Conservation (phyloP, 2,797 vertebrate species). For the Tragelaphus eurycerus region DNA sequence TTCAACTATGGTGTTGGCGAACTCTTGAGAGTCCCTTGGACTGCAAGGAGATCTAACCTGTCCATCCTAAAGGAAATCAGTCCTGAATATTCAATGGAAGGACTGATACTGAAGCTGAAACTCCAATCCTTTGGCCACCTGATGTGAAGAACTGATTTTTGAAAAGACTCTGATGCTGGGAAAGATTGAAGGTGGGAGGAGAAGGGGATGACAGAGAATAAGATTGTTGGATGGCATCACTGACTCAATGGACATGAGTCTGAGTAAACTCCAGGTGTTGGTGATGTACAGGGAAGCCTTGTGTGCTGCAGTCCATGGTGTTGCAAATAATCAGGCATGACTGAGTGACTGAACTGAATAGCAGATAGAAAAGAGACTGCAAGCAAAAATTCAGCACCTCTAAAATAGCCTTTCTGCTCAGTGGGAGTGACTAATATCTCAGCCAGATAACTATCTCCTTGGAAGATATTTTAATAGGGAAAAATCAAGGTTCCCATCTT, state of each 20-base stretch:
- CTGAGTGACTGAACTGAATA: neutral
- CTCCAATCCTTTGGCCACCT: neutral
- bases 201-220: neutral
- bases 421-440: neutral
- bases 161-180: neutral
- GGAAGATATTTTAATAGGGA: neutral
- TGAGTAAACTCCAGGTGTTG: neutral
- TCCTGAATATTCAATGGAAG: neutral
- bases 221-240: neutral
- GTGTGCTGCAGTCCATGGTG: neutral
- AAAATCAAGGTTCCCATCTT: neutral
- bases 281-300: neutral
- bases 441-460: neutral
- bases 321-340: neutral
- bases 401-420: neutral
- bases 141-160: neutral
- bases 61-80: neutral
- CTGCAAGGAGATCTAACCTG: neutral
- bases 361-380: neutral
- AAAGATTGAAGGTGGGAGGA: neutral
- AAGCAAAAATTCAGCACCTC: neutral
- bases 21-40: neutral
- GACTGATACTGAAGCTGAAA: neutral
- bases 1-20: neutral
- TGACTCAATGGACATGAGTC: neutral